Conservation (phyloP, 2,888 invertebrate species). For the Mimachlamys varia region DNA sequence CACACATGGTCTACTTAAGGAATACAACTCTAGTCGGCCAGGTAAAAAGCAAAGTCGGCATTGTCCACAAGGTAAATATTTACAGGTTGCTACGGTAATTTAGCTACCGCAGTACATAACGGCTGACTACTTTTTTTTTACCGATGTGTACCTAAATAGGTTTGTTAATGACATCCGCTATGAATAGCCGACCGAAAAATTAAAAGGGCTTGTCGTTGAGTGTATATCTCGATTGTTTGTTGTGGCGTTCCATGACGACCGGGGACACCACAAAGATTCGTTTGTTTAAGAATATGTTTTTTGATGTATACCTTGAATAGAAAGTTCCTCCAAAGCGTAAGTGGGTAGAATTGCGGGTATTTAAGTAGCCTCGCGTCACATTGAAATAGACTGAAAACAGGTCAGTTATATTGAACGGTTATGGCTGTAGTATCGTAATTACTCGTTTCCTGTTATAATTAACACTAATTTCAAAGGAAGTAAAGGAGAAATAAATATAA, state of each 20-base stretch:
- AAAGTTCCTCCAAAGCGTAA: background rate
- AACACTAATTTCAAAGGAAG: too few species aligned
- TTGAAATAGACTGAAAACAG: background rate
- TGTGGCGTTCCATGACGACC: background rate
- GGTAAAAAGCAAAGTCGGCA: background rate
- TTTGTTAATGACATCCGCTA: constrained; percentile 18
- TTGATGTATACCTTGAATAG: background rate
- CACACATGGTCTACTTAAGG: background rate
- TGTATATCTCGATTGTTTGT: background rate
- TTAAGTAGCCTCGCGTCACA: background rate
- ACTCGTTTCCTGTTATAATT: too few species aligned
- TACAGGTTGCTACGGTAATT: background rate
- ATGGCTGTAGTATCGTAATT: background rate
- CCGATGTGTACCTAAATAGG: background rate
- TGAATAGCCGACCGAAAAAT: constrained; percentile 7
- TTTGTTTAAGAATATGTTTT: constrained; percentile 10
- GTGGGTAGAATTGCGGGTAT: background rate
- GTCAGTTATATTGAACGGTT: background rate
- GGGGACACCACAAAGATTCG: constrained; percentile 9
- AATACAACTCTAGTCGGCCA: background rate
- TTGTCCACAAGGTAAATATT: background rate
- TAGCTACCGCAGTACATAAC: background rate
- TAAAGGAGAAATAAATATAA: too few species aligned
- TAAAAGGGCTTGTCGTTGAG: background rate
- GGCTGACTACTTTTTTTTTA: constrained; percentile 20